phyloP scores from a whole-genome alignment of 1,140 invertebrate species.

The Cherax destructor region DNA sequence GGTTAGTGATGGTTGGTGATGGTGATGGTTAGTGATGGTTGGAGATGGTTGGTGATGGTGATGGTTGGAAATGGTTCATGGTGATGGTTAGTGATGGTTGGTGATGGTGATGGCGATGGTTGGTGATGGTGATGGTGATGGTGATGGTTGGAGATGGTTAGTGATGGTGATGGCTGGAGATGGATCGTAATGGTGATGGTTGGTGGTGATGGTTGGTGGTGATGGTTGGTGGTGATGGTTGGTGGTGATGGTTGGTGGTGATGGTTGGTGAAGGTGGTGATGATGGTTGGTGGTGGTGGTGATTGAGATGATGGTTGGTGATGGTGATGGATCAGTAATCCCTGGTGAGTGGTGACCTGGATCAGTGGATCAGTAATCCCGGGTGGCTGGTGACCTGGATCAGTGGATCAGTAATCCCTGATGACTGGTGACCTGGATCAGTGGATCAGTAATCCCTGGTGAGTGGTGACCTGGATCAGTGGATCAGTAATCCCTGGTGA shows the following conservation, averaged over 20 bases:
- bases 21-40: not conserved
- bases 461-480: no score
- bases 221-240: not conserved
- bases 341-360: no score
- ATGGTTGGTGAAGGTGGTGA: not conserved
- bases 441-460: no score
- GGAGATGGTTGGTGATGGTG: not conserved
- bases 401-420: no score
- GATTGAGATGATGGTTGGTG: not conserved
- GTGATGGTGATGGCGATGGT: not conserved
- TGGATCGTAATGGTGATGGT: no score
- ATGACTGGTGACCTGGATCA: no score
- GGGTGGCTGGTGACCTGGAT: no score
- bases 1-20: not conserved
- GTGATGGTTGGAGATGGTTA: not conserved
- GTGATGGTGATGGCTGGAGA: not conserved
- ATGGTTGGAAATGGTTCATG: not conserved
- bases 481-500: no score
- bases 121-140: not conserved
- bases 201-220: not conserved
- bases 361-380: no score
- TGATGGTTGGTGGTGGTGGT: not conserved
- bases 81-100: not conserved
- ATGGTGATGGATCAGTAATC: not conserved
- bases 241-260: not conserved